phyloP scores from a whole-genome alignment of 2,888 invertebrate genomes.

The Coleophora deauratella region DNA sequence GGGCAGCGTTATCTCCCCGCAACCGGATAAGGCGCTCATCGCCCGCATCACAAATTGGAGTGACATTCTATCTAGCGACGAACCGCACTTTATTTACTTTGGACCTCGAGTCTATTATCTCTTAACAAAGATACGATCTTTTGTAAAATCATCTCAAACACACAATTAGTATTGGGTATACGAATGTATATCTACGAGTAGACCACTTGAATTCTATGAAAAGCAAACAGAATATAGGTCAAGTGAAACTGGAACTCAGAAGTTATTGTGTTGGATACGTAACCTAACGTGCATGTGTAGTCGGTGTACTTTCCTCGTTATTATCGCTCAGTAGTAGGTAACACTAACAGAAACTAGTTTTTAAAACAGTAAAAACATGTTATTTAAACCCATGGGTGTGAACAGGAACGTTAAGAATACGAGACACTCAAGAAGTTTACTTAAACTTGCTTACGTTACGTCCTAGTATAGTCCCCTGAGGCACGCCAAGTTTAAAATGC shows the following conservation, averaged over 20 bases:
- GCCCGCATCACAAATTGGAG: constrained; percentile 46
- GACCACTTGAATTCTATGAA: no score
- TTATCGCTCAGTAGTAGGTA: no score
- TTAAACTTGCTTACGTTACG: constrained; percentile 37
- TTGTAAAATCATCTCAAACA: neutral
- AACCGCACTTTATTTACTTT: constrained; percentile 30
- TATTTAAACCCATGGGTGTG: neutral
- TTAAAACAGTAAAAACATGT: neutral
- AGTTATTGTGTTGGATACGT: no score
- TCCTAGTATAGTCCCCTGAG: constrained; percentile 26
- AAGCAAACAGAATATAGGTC: no score
- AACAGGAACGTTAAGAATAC: constrained; percentile 22
- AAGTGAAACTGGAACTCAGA: no score
- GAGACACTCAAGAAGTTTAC: constrained; percentile 34
- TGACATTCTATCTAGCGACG: constrained; percentile 28
- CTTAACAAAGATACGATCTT: neutral
- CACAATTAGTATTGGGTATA: no score
- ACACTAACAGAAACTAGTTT: no score
- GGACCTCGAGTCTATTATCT: constrained; percentile 13
- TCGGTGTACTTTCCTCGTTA: no score
- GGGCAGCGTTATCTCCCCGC: no score
- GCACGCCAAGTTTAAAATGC: constrained; percentile 36
- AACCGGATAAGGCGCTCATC: constrained; percentile 29
- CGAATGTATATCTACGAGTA: no score
- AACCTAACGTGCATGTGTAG: no score